phyloP scores from a whole-genome alignment of 2,888 invertebrate species.

The Melinaea marsaeus region DNA sequence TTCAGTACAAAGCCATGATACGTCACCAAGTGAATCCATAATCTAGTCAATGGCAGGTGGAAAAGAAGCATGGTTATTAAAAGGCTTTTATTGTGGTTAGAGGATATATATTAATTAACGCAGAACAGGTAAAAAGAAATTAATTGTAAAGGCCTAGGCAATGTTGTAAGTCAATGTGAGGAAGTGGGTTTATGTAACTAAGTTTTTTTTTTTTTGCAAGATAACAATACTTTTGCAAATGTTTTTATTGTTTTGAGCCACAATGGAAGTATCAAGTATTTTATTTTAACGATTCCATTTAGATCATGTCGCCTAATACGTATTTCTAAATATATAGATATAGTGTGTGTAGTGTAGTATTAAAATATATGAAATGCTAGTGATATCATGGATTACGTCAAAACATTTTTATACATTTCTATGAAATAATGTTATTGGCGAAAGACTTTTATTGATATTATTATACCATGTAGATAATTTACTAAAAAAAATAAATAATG shows the following conservation, averaged over 20 bases:
- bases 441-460: slow-evolving; percentile 65
- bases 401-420: slow-evolving; percentile 68
- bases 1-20: slow-evolving; percentile 1
- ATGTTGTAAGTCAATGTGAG: no score
- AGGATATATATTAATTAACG: no score
- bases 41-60: slow-evolving; percentile 22
- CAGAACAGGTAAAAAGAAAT: no score
- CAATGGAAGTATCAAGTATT: background rate
- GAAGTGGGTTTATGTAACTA: no score
- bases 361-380: slow-evolving; percentile 43
- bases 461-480: slow-evolving; percentile 52
- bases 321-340: slow-evolving; percentile 21
- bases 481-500: slow-evolving; percentile 50
- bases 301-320: slow-evolving; percentile 20
- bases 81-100: background rate
- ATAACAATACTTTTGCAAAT: no score
- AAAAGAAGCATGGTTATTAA: background rate
- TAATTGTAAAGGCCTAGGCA: no score
- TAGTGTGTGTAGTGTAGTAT: slow-evolving; percentile 37
- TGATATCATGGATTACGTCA: slow-evolving; percentile 38
- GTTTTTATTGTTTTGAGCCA: slow-evolving; percentile 1
- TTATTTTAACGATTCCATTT: slow-evolving; percentile 10
- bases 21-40: slow-evolving; percentile 17
- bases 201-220: no score
- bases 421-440: slow-evolving; percentile 59